phyloP scores from a whole-genome alignment of 1,140 invertebrate species.

The Drosophila parabipectinata region DNA sequence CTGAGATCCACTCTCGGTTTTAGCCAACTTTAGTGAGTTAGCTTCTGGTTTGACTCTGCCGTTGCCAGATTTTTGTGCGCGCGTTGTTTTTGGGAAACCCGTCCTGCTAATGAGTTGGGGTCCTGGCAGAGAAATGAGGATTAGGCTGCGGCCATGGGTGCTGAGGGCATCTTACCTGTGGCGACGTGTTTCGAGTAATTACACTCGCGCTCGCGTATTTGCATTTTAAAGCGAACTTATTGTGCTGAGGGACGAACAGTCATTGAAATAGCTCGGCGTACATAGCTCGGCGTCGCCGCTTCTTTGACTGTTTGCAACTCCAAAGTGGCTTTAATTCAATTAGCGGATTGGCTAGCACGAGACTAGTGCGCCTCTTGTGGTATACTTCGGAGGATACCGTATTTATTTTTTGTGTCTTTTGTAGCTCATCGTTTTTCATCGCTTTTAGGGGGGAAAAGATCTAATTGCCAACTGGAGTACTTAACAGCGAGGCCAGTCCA shows the following conservation, averaged over 20 bases:
- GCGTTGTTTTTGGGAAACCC: conserved; percentile 34
- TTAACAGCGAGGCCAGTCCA: conserved; percentile 11
- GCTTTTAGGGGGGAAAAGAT: no score
- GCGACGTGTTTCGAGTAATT: conserved; percentile 80
- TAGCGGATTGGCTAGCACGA: conserved; percentile 55
- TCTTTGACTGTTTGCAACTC: conserved; percentile 39
- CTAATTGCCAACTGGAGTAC: conserved; percentile 14
- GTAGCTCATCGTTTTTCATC: no score
- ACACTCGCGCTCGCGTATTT: conserved; percentile 73
- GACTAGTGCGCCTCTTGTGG: no score
- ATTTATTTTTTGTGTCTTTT: no score
- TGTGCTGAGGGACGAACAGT: conserved; percentile 36
- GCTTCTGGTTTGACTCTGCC: conserved; percentile 1
- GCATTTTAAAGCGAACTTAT: conserved; percentile 75
- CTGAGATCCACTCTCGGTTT: neutral
- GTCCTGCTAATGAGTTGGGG: conserved; percentile 68
- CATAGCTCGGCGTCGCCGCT: conserved; percentile 6
- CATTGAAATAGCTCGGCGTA: conserved; percentile 13
- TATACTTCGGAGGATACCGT: no score
- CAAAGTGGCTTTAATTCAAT: conserved; percentile 70
- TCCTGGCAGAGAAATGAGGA: conserved; percentile 35
- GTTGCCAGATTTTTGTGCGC: conserved; percentile 32
- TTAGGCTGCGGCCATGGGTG: conserved; percentile 24
- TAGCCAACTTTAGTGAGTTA: conserved; percentile 3
- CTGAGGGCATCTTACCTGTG: conserved; percentile 14